These are phyloP conservation scores for Vulpes vulpes DNA, from an alignment of 2,113 vertebrate species.

Conservation along the genomic window DNA sequence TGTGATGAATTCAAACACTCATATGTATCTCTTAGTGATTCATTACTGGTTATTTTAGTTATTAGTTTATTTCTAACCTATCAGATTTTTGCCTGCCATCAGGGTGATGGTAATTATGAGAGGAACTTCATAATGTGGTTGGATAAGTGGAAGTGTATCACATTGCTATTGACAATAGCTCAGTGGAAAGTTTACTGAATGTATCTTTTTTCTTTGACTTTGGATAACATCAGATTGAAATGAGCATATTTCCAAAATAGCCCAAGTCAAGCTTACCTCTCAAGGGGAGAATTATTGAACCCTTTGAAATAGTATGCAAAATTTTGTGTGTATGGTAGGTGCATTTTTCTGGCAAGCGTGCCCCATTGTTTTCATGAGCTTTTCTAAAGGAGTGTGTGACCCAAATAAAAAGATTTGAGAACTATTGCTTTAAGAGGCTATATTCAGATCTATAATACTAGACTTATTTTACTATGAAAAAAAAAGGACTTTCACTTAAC, in stretches of 20 bases:
- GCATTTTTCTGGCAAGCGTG: not conserved
- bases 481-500: conserved; percentile 15
- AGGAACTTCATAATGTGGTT: not conserved
- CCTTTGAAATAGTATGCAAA: not conserved
- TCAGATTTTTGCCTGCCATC: not conserved
- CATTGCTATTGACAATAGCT: not conserved
- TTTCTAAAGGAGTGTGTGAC: not conserved
- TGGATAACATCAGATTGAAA: conserved; percentile 17
- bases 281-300: not conserved
- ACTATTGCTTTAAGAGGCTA: not conserved
- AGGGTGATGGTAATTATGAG: not conserved
- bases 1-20: not conserved
- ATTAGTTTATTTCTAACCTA: conserved; percentile 9
- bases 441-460: not conserved
- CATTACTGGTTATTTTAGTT: not conserved
- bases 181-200: not conserved
- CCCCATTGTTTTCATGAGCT: not conserved
- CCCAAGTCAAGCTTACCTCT: not conserved
- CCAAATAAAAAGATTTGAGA: not conserved
- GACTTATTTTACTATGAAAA: not conserved
- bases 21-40: not conserved
- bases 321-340: not conserved
- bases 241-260: conserved; percentile 28
- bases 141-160: not conserved
- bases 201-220: not conserved